Conservation (phyloP, 92 coral and sea anemone species). For the Porites divaricata region DNA sequence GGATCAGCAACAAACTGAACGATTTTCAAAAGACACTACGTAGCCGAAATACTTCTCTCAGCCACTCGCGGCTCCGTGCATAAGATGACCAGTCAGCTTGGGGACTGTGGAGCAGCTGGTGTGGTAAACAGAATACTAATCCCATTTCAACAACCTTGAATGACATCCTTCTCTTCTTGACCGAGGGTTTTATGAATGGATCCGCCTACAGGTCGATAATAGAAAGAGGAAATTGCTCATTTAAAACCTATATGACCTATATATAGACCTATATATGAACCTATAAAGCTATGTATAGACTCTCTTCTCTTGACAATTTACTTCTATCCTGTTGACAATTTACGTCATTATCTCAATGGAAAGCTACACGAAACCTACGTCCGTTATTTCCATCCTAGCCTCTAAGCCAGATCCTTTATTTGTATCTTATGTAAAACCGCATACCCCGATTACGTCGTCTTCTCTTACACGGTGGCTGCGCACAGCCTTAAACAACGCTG, state of each 20-base stretch:
- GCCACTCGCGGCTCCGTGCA: constrained; percentile 60
- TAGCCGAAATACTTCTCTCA: constrained; percentile 50
- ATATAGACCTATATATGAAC: not conserved
- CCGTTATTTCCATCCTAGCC: no score
- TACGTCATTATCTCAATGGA: no score
- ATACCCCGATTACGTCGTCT: no score
- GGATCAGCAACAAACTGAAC: constrained; percentile 50
- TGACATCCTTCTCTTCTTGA: constrained; percentile 16
- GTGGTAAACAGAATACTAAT: constrained; percentile 13
- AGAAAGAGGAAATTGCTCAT: constrained; percentile 9
- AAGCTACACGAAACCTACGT: no score
- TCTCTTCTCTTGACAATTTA: no score
- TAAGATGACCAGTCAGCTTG: constrained; percentile 53
- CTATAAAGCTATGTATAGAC: no score
- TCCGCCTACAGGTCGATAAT: not conserved
- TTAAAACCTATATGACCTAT: not conserved
- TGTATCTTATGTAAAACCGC: no score
- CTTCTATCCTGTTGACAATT: no score
- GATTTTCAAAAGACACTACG: constrained; percentile 40
- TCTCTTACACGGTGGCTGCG: no score
- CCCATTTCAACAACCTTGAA: constrained; percentile 8
- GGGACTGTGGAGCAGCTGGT: constrained; percentile 25
- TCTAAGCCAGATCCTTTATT: no score
- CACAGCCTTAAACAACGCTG: no score
- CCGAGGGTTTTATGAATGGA: not conserved